Evolutionary conservation across 2,797 vertebrate species (phyloP).

Genomic region (Pangasius macronema): DNA sequence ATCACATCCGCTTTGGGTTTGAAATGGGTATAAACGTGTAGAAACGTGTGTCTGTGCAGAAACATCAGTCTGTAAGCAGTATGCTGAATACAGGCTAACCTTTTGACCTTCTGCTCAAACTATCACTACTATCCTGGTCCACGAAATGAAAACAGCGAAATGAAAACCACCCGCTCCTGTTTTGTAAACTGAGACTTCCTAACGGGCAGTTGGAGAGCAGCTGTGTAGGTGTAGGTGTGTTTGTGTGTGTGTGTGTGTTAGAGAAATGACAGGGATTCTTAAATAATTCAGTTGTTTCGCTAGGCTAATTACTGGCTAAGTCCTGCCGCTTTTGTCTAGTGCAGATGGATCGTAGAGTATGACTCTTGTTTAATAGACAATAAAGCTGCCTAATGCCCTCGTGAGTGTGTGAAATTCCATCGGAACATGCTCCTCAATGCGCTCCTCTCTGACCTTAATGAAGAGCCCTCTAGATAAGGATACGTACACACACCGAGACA

Average conservation of each 20-base stretch:
- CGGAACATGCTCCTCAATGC: conserved; percentile 2
- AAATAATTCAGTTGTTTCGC: conserved; percentile 59
- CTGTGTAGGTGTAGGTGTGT: neutral
- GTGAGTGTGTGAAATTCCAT: conserved; percentile 46
- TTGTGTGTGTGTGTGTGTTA: conserved; percentile 8
- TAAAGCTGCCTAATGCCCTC: conserved; percentile 40
- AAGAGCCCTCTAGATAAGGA: conserved; percentile 31
- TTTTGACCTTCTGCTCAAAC: conserved; percentile 26
- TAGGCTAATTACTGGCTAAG: conserved; percentile 56
- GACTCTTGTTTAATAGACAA: conserved; percentile 54
- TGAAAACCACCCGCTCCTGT: neutral
- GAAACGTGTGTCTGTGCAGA: too few species aligned
- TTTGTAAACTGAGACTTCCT: conserved; percentile 39
- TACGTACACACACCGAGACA: conserved; percentile 7
- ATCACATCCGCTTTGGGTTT: neutral
- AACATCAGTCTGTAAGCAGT: neutral
- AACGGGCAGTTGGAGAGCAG: conserved; percentile 34
- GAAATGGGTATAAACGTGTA: neutral
- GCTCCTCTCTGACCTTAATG: conserved; percentile 22
- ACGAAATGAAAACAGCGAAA: neutral
- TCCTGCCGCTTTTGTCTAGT: conserved; percentile 45
- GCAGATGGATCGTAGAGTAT: conserved; percentile 50
- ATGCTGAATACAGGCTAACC: neutral
- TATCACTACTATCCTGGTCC: neutral
- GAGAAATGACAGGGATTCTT: conserved; percentile 38